These are phyloP conservation scores for Halichoeres trimaculatus DNA, from an alignment of 2,113 vertebrate genomes.

Conservation along the genomic window DNA sequence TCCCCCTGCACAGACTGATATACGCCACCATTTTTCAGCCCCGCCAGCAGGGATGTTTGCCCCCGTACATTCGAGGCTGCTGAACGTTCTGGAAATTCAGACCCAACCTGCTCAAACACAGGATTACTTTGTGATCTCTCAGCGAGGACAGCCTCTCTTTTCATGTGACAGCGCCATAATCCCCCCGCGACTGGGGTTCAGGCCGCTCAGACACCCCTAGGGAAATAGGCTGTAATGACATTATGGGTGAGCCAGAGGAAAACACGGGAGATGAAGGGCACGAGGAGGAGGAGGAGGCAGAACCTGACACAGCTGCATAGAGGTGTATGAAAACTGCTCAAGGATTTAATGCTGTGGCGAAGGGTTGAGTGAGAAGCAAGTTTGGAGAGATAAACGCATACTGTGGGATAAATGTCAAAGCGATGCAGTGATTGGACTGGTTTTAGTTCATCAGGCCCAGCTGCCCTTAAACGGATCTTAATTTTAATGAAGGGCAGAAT, in stretches of 20 bases:
- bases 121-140: conserved; percentile 75
- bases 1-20: conserved; percentile 69
- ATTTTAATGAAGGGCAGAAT: conserved; percentile 50
- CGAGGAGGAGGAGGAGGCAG: conserved; percentile 34
- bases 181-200: conserved; percentile 57
- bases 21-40: conserved; percentile 65
- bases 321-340: conserved; percentile 51
- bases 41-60: conserved; percentile 63
- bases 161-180: conserved; percentile 71
- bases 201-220: conserved; percentile 48
- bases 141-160: conserved; percentile 62
- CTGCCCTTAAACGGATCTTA: conserved; percentile 53
- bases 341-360: conserved; percentile 40
- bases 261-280: conserved; percentile 62
- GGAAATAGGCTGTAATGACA: conserved; percentile 71
- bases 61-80: conserved; percentile 53
- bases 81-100: conserved; percentile 60
- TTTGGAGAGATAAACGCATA: conserved; percentile 51
- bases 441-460: conserved; percentile 48
- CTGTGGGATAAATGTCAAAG: conserved; percentile 45
- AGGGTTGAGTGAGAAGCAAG: conserved; percentile 10
- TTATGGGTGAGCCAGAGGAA: conserved; percentile 57
- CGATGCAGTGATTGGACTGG: conserved; percentile 33
- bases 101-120: conserved; percentile 71
- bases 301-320: conserved; percentile 32